Evolutionary conservation across 2,797 vertebrate species (phyloP), one percentile per base, ranked within the genome.

Genomic region (Selene dorsalis): DNA sequence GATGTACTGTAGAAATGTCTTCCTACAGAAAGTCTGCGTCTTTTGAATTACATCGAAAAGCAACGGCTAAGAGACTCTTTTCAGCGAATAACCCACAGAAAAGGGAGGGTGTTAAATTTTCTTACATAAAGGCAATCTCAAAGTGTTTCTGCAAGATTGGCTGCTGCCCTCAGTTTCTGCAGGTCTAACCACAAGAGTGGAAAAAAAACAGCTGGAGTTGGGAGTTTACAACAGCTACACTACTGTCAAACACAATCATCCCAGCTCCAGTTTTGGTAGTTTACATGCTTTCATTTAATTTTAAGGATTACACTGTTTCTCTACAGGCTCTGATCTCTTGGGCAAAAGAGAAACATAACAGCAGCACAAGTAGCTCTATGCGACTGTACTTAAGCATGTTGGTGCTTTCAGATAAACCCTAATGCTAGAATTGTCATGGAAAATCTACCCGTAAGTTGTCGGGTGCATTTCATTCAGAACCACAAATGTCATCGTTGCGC

Each of bases 11-110:
- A 70, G 53, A 73, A 63, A 70, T 22, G 30, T 62, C 35, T 56
- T 24, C 38, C 57, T 32, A 69, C 22, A 60, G 59, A 70, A 28
- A 43, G 52, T 20, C 43, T 50, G 9, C 9, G 10, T 16, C 38
- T 84, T 84, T 48, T 53, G 24, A 79, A 70, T 65, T 39, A 16
- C 38, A 28, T 0, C 2, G 69, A 64, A 73, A 10, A 7, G 39
- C 50, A 6, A 4, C 30, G 58, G 64, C 35, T 61, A 71, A n/a
- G 35, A 57, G 20, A 35, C 4, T 13, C 35, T 60, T 70, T 20
- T 58, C 59, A 48, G n/a, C 18, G 12, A 47, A 64, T 53, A 59
- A 43, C 43, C 56, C 4, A 1, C 1, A 62, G 48, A 73, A 74
- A 67, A 50, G 5, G 38, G 45, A 55, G 55, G 17, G 11, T 24